Base-by-base conservation (phyloP, 2,797 vertebrate genomes). In the Lepilemur septentrionalis region DNA sequence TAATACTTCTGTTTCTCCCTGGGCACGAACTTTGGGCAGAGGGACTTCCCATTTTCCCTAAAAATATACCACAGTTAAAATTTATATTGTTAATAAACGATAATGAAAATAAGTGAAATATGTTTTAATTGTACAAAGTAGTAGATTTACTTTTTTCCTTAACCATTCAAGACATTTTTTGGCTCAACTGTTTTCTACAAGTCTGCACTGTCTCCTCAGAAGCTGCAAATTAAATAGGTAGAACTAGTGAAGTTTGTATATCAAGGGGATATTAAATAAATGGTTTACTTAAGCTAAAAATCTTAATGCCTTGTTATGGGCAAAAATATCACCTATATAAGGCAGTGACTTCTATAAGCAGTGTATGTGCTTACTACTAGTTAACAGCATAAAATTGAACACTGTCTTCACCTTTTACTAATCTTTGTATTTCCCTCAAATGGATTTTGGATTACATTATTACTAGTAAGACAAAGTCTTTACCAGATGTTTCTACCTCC, bases 1-100 rank as follows among this genome's bases (percentile, higher is more conserved):
- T 46, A 99, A 98, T 48, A 99, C 99, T 98, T 99, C 99, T 1
- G 99, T 99, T 98, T 99, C 99, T 97, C 99, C 99, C 96, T 99
- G 99, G 30, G 99, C 99, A 43, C 99, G 99, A 41, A 99, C 99
- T 98, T 99, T 99, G 12, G 99, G 99, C 91, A 99, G 97, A n/a
- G 99, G 99, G 91, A 99, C 99, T 98, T 99, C 99, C 99, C 99
- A 99, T 97, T 99, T 99, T 1, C 99, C 99, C 99, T 99, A 92
- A 59, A 95, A 96, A 79, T 17, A 69, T 38, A 48, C 14, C 73
- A 84, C 2, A 86, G 35, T 94, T 88, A 46, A 75, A 65, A 92
- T 69, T 76, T 63, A 48, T 23, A 59, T 41, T 78, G 2, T 94
- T 65, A 91, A 38, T 70, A 72, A 95, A 96, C 23, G 86, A 81